phyloP scores from a whole-genome alignment of 2,888 invertebrate genomes.

The Eupithecia vulgata region DNA sequence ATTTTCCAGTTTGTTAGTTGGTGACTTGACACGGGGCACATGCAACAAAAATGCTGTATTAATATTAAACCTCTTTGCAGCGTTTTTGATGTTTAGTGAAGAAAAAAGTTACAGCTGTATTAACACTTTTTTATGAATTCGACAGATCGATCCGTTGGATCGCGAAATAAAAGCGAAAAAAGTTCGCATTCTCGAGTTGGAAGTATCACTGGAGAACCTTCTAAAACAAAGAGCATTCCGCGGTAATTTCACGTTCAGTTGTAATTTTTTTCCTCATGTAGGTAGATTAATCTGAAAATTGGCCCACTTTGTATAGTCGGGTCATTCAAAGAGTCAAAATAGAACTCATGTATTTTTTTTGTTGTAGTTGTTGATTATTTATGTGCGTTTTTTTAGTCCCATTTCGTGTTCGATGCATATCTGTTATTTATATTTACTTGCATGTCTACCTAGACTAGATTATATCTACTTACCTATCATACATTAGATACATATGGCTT shows the following conservation, averaged over 20 bases:
- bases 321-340: not conserved
- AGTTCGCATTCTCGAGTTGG: constrained; percentile 92
- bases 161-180: constrained; percentile 93
- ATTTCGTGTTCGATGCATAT: not conserved
- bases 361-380: not conserved
- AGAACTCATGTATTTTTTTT: not conserved
- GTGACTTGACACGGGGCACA: not conserved
- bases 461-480: not conserved
- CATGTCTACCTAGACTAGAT: not conserved
- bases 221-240: constrained; percentile 88
- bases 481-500: not conserved
- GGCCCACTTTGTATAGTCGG: not conserved
- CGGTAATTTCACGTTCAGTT: constrained; percentile 75
- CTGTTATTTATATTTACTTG: not conserved
- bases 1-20: not conserved
- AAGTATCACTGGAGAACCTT: constrained; percentile 90
- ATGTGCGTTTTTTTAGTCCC: not conserved
- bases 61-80: not conserved
- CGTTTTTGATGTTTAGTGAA: constrained; percentile 6
- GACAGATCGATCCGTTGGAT: constrained; percentile 92
- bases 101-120: constrained; percentile 79
- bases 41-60: constrained; percentile 4
- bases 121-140: constrained; percentile 42
- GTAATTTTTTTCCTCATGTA: constrained; percentile 73
- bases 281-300: constrained; percentile 3